Evolutionary conservation across 2,888 invertebrate species (phyloP), one percentile per base, ranked within the genome.

Genomic region (Boloria selene): DNA sequence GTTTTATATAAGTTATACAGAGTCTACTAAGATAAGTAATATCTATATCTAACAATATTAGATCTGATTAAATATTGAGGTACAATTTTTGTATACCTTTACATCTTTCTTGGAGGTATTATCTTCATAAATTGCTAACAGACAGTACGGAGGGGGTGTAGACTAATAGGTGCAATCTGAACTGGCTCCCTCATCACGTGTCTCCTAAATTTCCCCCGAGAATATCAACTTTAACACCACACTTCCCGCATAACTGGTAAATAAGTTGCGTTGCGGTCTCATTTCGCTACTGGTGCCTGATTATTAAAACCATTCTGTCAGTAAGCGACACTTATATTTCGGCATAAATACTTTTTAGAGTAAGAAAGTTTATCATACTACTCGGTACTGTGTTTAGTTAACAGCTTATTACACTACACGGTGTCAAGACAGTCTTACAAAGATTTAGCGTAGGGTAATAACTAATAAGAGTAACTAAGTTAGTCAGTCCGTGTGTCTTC

Each of bases 111-210:
- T 79, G 75, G 79, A 83, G 81, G 70, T 84, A 85, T 86, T 90
- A 86, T 90, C 86, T 87, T 84, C 83, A 80, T 79, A 75, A 79
- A 80, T 79, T 80, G 86, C 85, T 87, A 88, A 87, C 88, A 89
- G 77, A 86, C 83, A 87, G 88, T 88, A 89, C 86, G 81, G 81
- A 82, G 88, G 87, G 78, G 77, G 86, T 84, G 81, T 79, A 82
- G 78, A 86, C 84, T 89, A 88, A 90, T 90, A 86, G 88, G 45
- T 82, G 84, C 90, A 90, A 91, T 90, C 88, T 88, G 85, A 77
- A 77, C 77, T 78, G 79, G 79, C 81, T 80, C 77, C 72, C 73
- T 69, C 56, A 67, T 64, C 61, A 77, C 77, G 78, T 79, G 86
- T 83, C 85, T 83, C 77, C 78, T 75, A 83, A 86, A 91, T 90